phyloP scores from a whole-genome alignment of 2,797 vertebrate genomes.

The Mormyrus hasselquistii region DNA sequence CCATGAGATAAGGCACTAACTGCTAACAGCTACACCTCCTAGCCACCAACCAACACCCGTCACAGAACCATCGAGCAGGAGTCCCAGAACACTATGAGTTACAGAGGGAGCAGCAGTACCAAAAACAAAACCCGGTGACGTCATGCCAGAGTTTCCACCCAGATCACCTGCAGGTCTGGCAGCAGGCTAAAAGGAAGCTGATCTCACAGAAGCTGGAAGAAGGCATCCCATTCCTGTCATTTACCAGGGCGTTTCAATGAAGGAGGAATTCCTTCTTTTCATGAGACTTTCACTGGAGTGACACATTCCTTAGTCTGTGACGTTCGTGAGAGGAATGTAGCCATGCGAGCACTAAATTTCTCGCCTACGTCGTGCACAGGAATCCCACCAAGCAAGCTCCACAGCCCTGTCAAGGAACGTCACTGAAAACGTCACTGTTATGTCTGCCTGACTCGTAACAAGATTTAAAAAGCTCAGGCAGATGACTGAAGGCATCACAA shows the following conservation, averaged over 20 bases:
- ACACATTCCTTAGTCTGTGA: background rate
- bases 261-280: background rate
- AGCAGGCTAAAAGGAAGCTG: background rate
- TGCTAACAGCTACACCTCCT: slow-evolving; percentile 4
- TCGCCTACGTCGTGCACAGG: background rate
- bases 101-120: background rate
- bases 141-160: background rate
- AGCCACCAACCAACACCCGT: background rate
- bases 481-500: background rate
- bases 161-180: background rate
- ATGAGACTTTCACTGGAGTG: background rate
- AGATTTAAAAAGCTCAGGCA: background rate
- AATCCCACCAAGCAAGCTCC: background rate
- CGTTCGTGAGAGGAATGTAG: background rate
- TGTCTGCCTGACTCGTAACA: background rate
- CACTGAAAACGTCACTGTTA: background rate
- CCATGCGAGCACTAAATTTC: background rate
- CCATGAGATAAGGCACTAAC: slow-evolving; percentile 35
- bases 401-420: background rate
- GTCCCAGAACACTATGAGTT: background rate
- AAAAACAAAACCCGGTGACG: background rate
- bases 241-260: background rate
- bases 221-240: background rate
- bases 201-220: background rate
- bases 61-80: background rate